Evolutionary conservation across 1,140 invertebrate species (phyloP).

Genomic region (Magallana gigas): DNA sequence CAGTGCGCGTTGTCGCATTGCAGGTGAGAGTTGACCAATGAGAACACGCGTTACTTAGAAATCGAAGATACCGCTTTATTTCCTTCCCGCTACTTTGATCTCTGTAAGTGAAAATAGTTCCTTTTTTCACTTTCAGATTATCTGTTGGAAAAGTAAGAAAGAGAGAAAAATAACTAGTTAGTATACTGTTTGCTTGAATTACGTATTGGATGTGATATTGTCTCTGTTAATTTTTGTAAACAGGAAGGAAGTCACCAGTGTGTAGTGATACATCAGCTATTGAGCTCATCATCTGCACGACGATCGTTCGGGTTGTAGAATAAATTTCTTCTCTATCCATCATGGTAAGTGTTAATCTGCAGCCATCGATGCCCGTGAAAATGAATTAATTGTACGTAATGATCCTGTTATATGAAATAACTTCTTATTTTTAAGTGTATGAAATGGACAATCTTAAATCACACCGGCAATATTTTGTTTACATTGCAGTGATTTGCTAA

Average conservation of each 20-base stretch:
- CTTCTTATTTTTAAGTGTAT: neutral
- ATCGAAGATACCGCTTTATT: slow-evolving; percentile 45
- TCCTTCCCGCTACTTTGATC: slow-evolving; percentile 41
- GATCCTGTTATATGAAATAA: neutral
- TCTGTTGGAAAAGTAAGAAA: neutral
- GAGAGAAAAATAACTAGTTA: neutral
- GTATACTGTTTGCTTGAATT: neutral
- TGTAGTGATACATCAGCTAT: slow-evolving; percentile 21
- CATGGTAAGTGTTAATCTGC: neutral
- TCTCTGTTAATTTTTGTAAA: neutral
- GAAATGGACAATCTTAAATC: neutral
- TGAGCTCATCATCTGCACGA: slow-evolving; percentile 36
- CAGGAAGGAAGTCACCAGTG: neutral
- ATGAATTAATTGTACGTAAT: neutral
- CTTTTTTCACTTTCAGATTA: neutral
- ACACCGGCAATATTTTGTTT: neutral
- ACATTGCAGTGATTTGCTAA: neutral
- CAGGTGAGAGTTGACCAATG: slow-evolving; percentile 52
- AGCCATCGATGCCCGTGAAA: neutral
- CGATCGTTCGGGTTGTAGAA: slow-evolving; percentile 2
- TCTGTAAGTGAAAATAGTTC: slow-evolving; percentile 40
- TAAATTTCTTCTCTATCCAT: neutral
- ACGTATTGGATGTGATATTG: neutral
- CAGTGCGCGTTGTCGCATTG: slow-evolving; percentile 55
- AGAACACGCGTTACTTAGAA: slow-evolving; percentile 45